These are phyloP conservation scores for Rhodeus uyekii DNA, from an alignment of 2,797 vertebrate genomes.

Conservation along the genomic window DNA sequence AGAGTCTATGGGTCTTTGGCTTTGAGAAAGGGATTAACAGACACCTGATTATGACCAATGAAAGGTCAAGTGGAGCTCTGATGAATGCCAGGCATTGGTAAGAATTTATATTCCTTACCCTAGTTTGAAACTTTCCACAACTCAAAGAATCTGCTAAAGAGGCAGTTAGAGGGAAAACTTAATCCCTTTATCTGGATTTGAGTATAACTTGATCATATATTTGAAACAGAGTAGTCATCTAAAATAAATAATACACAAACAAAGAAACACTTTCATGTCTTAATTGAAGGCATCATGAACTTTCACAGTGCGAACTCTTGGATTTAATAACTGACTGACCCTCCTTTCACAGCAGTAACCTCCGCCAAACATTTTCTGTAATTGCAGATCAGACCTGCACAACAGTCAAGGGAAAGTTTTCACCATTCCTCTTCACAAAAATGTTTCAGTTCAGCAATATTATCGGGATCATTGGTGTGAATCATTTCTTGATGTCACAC, in stretches of 20 bases:
- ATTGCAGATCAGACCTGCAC: neutral
- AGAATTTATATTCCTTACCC: constrained; percentile 37
- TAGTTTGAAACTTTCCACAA: constrained; percentile 36
- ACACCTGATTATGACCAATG: constrained; percentile 56
- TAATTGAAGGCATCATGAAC: neutral
- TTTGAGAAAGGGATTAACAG: constrained; percentile 45
- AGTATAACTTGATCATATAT: neutral
- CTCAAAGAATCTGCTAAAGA: neutral
- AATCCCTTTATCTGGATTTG: neutral
- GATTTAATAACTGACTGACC: constrained; percentile 7
- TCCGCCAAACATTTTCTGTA: neutral
- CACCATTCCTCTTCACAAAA: neutral
- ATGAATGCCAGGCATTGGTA: constrained; percentile 32
- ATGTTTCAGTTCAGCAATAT: neutral
- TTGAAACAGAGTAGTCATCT: neutral
- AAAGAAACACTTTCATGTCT: neutral
- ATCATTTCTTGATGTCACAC: constrained; percentile 1
- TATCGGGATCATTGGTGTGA: neutral
- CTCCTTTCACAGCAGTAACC: neutral
- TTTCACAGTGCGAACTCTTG: neutral
- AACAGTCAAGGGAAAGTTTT: neutral
- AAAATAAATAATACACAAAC: neutral
- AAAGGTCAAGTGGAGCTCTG: constrained; percentile 56
- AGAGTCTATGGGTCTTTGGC: constrained; percentile 37
- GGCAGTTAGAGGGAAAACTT: neutral